Evolutionary conservation across 2,797 vertebrate genomes (phyloP).

Genomic region (Borostomias antarcticus): DNA sequence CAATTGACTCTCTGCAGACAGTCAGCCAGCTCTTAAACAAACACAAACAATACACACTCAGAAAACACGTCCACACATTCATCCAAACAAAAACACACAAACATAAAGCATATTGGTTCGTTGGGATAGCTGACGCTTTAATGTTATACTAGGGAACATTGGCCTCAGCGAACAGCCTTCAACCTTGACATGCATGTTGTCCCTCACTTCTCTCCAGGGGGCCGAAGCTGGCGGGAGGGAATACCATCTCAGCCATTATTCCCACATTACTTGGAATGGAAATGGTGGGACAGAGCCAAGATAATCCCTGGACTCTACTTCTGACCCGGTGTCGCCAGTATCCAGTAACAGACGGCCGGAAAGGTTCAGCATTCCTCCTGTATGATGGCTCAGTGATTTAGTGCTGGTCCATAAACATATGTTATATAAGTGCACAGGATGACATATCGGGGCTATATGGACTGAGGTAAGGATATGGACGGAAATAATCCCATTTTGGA

Average conservation of each 20-base stretch:
- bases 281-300: slow-evolving; percentile 38
- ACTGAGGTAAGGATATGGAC: slow-evolving; percentile 36
- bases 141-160: slow-evolving; percentile 41
- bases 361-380: slow-evolving; percentile 31
- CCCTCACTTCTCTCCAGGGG: slow-evolving; percentile 43
- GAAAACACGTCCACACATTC: too few species aligned
- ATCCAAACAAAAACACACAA: too few species aligned
- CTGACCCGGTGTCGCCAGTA: slow-evolving; percentile 40
- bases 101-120: slow-evolving; percentile 42
- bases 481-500: slow-evolving; percentile 16
- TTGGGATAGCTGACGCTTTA: slow-evolving; percentile 47
- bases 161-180: slow-evolving; percentile 28
- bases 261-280: slow-evolving; percentile 51
- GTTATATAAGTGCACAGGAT: slow-evolving; percentile 41
- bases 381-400: slow-evolving; percentile 42
- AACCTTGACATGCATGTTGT: slow-evolving; percentile 40
- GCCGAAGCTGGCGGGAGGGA: slow-evolving; percentile 34
- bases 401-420: slow-evolving; percentile 36
- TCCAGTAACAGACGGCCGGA: slow-evolving; percentile 43
- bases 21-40: too few species aligned
- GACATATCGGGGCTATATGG: slow-evolving; percentile 23
- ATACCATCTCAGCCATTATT: slow-evolving; percentile 42
- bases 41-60: too few species aligned
- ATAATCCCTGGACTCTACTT: slow-evolving; percentile 34
- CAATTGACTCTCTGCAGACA: too few species aligned